Conservation (phyloP, 2,113 vertebrate species). For the Budorcas taxicolor region DNA sequence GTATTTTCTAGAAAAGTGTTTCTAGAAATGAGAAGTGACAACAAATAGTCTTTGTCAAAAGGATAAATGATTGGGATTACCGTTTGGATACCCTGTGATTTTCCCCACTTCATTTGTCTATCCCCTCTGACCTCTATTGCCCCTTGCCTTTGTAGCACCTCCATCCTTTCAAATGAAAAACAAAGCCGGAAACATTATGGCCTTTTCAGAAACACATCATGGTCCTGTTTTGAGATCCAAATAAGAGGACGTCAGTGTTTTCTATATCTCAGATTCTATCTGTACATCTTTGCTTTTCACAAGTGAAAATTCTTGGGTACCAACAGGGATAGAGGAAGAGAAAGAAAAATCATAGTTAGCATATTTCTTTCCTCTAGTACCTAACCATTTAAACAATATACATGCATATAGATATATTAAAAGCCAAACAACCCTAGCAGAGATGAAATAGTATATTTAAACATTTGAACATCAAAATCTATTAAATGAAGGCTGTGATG, state of each 20-base stretch:
- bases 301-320: constrained; percentile 27
- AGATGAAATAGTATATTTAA: constrained; percentile 63
- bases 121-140: background rate
- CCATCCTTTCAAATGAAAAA: background rate
- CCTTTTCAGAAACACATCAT: background rate
- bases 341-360: constrained; percentile 13
- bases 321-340: background rate
- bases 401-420: background rate
- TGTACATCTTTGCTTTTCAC: constrained; percentile 11
- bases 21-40: background rate
- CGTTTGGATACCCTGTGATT: background rate
- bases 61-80: background rate
- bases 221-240: background rate
- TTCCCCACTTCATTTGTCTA: background rate
- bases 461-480: constrained; percentile 59
- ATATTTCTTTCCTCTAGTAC: constrained; percentile 15
- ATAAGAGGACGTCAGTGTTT: background rate
- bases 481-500: constrained; percentile 49
- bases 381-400: background rate
- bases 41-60: background rate
- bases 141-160: background rate
- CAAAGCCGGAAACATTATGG: background rate
- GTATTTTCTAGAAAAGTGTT: background rate
- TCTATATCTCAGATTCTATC: background rate
- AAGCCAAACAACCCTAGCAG: background rate